Evolutionary conservation across 2,113 vertebrate species (phyloP), one percentile per base, ranked within the genome.

Genomic region (Carlito syrichta): DNA sequence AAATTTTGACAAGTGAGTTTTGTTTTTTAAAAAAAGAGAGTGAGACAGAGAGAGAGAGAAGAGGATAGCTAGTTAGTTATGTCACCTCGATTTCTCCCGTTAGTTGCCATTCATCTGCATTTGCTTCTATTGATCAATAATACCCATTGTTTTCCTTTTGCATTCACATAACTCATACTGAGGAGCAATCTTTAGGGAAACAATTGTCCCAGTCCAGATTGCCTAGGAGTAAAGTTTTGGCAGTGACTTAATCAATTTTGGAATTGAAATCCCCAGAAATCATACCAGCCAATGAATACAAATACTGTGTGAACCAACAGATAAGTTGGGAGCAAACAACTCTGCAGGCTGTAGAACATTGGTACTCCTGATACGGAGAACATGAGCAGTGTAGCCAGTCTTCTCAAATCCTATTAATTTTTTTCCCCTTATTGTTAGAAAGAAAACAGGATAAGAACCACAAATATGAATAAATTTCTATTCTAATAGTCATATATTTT

Each of bases 161-260:
- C 23, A 74, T 86, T 79, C 20, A 30, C 25, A n/a, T 71, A 30
- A 50, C 3, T 56, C 54, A 40, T 48, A 56, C 12, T 40, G 60
- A 89, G 22, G 27, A 58, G 23, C 19, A 78, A 35, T 30, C 63
- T 45, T 92, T 81, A 43, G 77, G 94, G 87, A 92, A 88, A 71
- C 17, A 94, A 32, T 35, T 94, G 6, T 85, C 35, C 69, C 74
- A n/a, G 43, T 87, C 69, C 82, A 97, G 96, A 88, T 73, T 96
- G 66, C 56, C 52, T 87, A 45, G 71, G 66, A 85, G 63, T 83
- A 94, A 62, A 89, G 23, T 32, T 94, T 84, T 92, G 81, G 62
- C 85, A 94, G n/a, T 87, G 19, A 85, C 52, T 96, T 92, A 76
- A 76, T 89, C 69, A 96, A 52, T 68, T 45, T 27, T 96, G 88